Base-by-base conservation (phyloP, 2,888 invertebrate species). In the Ceraclea dissimilis region DNA sequence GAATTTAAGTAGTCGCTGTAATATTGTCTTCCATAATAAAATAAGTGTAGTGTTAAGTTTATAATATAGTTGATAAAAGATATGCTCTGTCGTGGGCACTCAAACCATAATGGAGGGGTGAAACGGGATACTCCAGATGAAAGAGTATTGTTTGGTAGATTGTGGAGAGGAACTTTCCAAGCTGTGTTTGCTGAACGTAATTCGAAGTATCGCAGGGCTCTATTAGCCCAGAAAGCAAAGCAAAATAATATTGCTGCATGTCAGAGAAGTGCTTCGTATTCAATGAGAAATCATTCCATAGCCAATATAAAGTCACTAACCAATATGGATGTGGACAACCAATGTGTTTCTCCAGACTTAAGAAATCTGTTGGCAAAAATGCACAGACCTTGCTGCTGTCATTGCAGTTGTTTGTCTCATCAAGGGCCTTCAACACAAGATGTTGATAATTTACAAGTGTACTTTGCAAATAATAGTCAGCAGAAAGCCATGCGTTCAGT, bases 121-220 rank as follows among this genome's bases (percentile, higher is more conserved):
- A 61, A 61, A 50, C 56, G 62, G 61, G 67, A 56, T 67, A 67
- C 46, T 65, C 71, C 73, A 19, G 81, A 83, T 65, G 81, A 85
- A 64, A 76, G 84, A 59, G 75, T 83, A 34, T 81, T 86, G 55
- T 87, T 88, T 69, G 86, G 87, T 65, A 75, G 85, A 18, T 74
- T 87, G 52, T 87, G 87, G 87, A 79, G 84, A 46, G 86, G 86
- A 54, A 81, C 82, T 46, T 82, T 82, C 66, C 76, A 76, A 65
- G 73, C 76, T 54, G 77, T 77, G 60, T 65, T 76, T 18, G 73
- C 74, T 34, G 71, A 71, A 21, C 57, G 59, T 39, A 62, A 59
- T 47, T 62, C 60, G 33, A 53, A 56, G 19, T 62, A 59, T 49
- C 58, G 62, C 10, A 54, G 62, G 8, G 62, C 59, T 6, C 56